These are phyloP conservation scores for Pungitius pungitius DNA, from an alignment of 2,113 vertebrate genomes.

Conservation along the genomic window DNA sequence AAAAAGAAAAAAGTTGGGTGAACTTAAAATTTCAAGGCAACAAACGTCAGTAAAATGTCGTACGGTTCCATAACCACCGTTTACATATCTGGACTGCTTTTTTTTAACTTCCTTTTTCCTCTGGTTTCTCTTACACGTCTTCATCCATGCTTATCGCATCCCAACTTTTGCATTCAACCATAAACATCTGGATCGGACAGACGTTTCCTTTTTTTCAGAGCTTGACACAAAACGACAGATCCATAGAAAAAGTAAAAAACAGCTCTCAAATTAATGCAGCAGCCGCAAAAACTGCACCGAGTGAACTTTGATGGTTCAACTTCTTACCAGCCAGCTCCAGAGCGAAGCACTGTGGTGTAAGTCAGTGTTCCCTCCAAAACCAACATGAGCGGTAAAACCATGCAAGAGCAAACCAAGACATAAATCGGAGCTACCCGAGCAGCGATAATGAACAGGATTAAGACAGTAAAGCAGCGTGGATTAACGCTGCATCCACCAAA, in stretches of 20 bases:
- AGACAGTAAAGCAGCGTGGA: constrained; percentile 49
- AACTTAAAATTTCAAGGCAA: too few relatives aligned
- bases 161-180: constrained; percentile 29
- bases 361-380: constrained; percentile 60
- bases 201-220: constrained; percentile 9
- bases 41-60: too few relatives aligned
- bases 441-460: constrained; percentile 63
- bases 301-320: constrained; percentile 33
- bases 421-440: constrained; percentile 52
- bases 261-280: constrained; percentile 22
- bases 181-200: constrained; percentile 21
- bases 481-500: constrained; percentile 56
- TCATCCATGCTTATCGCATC: constrained; percentile 40
- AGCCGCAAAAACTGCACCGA: constrained; percentile 23
- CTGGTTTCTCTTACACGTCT: constrained; percentile 30
- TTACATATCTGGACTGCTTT: constrained; percentile 43
- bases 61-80: constrained; percentile 48
- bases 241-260: not conserved
- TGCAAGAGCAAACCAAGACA: constrained; percentile 29
- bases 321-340: constrained; percentile 20
- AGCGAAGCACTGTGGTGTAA: constrained; percentile 42
- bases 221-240: constrained; percentile 23
- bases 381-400: constrained; percentile 42
- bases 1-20: too few relatives aligned
- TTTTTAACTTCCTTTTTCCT: constrained; percentile 22